Base-by-base conservation (phyloP, 37 sponge, comb jelly and placozoan genomes). In the Bolinopsis microptera region DNA sequence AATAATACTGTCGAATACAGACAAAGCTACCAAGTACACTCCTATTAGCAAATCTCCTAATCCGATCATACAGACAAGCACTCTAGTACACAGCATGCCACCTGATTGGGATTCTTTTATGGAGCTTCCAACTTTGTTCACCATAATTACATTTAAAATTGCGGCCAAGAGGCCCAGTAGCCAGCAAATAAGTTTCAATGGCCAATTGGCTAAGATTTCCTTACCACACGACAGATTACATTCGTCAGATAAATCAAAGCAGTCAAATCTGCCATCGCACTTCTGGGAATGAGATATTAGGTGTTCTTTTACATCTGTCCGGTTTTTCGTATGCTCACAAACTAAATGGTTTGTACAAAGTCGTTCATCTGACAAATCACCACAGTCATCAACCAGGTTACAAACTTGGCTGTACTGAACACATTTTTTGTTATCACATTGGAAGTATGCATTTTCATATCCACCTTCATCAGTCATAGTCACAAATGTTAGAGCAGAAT, bases 351-450 rank as follows among this genome's bases (percentile, higher is more conserved):
- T 72, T 8, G 75, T n/a, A 21, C 75, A 72, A 5, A 8, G 2
- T 28, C 3, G 31, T 28, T 72, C 75, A 28, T 72, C 75, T 2
- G n/a, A 24, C 75, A n/a, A 8, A 21, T 72, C 75, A 3, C 75
- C 75, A 28, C 75, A 72, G 18, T 72, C 75, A n/a, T 72, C 75
- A 21, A 72, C 26, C 3, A 72, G 75, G 26, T 72, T n/a, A 72
- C 75, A 72, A n/a, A 72, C 75, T 28, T 28, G 5, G 2, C 18
- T 28, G 31, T 30, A 72, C 75, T 30, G 3, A 8, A 72, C 3
- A n/a, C 75, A 72, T n/a, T 21, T 28, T 28, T 3, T 21, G 26
- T 72, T 72, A 3, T 72, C 3, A 21, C 75, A 72, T n/a, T 30
- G 31, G 18, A 24, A 72, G 26, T 23, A 72, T 3, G 5, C 31